phyloP scores from a whole-genome alignment of 2,797 vertebrate species.

The Phataginus tetradactyla region DNA sequence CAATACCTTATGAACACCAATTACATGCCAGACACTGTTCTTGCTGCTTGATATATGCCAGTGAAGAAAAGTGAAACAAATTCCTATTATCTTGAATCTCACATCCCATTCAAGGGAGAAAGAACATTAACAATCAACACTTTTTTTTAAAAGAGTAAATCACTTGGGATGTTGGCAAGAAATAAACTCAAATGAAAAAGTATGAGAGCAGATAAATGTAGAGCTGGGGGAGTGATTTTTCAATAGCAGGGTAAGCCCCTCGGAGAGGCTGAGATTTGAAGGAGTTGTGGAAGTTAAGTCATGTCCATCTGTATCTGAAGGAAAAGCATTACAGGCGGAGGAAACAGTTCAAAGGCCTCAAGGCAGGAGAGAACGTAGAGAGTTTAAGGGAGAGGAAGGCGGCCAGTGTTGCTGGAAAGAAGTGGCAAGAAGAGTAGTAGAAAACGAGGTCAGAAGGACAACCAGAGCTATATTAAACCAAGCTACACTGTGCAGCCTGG shows the following conservation, averaged over 20 bases:
- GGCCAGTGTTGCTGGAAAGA: background rate
- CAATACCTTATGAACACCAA: background rate
- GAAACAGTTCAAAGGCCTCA: background rate
- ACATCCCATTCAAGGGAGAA: background rate
- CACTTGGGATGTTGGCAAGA: background rate
- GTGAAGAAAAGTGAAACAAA: background rate
- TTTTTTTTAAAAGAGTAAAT: background rate
- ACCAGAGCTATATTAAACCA: background rate
- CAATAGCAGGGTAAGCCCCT: background rate
- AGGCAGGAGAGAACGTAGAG: background rate
- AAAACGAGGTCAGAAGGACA: background rate
- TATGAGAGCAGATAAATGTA: background rate
- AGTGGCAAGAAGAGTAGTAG: background rate
- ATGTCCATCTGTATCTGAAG: background rate
- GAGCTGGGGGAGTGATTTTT: background rate
- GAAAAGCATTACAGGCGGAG: background rate
- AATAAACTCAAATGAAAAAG: background rate
- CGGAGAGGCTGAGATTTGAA: background rate
- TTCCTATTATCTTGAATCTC: background rate
- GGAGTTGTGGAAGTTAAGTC: background rate
- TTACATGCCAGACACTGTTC: background rate
- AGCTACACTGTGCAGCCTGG: background rate
- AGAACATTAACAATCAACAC: background rate
- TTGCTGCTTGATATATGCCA: background rate
- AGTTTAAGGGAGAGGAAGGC: background rate